Percentiles rank a stretch among this genome's conserved stretches.
These are phyloP conservation scores for Dryomyza anilis DNA, from an alignment of 2,888 invertebrate genomes.

Conservation along the genomic window DNA sequence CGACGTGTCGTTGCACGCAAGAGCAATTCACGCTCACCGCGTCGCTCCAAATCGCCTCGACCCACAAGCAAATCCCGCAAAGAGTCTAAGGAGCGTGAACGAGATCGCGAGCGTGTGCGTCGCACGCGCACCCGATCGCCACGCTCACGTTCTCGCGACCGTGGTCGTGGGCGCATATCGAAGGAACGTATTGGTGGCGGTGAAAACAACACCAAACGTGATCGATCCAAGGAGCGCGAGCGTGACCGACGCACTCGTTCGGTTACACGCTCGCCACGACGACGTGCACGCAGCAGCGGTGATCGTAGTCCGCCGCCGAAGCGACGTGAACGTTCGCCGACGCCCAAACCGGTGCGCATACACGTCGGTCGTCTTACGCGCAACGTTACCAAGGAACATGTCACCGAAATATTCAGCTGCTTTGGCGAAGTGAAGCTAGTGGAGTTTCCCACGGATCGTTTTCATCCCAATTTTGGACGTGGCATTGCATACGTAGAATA, in stretches of 20 bases:
- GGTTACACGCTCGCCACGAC: constrained; percentile 62
- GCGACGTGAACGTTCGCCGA: constrained; percentile 82
- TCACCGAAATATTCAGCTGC: constrained; percentile 88
- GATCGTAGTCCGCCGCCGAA: constrained; percentile 78
- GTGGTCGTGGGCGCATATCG: constrained; percentile 35
- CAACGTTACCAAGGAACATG: constrained; percentile 90
- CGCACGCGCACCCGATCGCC: constrained; percentile 36
- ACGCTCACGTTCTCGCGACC: constrained; percentile 36
- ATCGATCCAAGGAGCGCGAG: constrained; percentile 45
- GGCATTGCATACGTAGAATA: constrained; percentile 97
- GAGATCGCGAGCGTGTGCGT: constrained; percentile 43
- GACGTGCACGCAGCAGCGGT: constrained; percentile 69
- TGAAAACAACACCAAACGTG: constrained; percentile 45
- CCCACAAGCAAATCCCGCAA: constrained; percentile 44
- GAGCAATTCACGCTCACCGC: constrained; percentile 45
- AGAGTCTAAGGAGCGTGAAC: constrained; percentile 39
- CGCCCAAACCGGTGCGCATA: constrained; percentile 89
- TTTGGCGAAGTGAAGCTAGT: constrained; percentile 86
- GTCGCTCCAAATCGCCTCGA: constrained; percentile 46
- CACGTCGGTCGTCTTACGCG: constrained; percentile 91
- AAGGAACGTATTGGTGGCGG: constrained; percentile 31
- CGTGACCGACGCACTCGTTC: constrained; percentile 41
- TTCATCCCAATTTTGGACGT: constrained; percentile 85
- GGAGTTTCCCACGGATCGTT: constrained; percentile 87
- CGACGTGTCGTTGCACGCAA: constrained; percentile 43